Percentiles rank a stretch among this genome's conserved stretches.
These are phyloP conservation scores for Isurus oxyrinchus DNA, from an alignment of 2,113 vertebrate genomes.

Conservation along the genomic window DNA sequence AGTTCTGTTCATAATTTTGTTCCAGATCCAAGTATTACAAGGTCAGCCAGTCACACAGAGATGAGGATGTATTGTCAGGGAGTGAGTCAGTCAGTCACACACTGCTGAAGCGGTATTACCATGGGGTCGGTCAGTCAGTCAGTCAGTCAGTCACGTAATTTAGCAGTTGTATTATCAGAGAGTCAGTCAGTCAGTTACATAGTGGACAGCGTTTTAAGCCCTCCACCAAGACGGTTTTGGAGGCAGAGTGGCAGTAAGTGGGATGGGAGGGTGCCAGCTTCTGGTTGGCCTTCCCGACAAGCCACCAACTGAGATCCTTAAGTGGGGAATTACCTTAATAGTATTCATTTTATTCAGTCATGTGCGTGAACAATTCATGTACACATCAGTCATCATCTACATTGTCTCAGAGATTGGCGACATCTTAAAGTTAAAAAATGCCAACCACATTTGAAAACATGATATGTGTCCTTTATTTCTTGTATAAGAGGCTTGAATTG, in stretches of 20 bases:
- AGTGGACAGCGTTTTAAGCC: not conserved
- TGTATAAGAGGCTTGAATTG: not conserved
- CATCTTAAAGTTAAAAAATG: not conserved
- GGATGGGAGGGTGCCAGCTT: no score
- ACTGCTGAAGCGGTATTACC: not conserved
- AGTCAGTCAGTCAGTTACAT: not conserved
- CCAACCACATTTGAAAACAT: not conserved
- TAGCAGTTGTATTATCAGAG: not conserved
- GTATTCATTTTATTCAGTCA: slow-evolving; percentile 28
- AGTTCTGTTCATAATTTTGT: not conserved
- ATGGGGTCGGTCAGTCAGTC: not conserved
- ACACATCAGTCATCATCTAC: slow-evolving; percentile 4
- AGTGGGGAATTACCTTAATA: not conserved
- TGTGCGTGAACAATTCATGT: slow-evolving; percentile 21
- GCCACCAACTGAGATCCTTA: no score
- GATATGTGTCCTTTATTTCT: not conserved
- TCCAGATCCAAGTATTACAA: not conserved
- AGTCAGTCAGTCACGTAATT: not conserved
- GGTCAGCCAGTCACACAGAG: not conserved
- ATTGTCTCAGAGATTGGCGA: not conserved
- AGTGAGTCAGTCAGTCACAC: not conserved
- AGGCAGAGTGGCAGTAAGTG: no score
- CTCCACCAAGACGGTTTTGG: no score
- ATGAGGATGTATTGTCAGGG: not conserved
- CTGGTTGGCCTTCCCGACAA: no score